Evolutionary conservation across 2,113 vertebrate species (phyloP).

Genomic region (Maccullochella peelii): DNA sequence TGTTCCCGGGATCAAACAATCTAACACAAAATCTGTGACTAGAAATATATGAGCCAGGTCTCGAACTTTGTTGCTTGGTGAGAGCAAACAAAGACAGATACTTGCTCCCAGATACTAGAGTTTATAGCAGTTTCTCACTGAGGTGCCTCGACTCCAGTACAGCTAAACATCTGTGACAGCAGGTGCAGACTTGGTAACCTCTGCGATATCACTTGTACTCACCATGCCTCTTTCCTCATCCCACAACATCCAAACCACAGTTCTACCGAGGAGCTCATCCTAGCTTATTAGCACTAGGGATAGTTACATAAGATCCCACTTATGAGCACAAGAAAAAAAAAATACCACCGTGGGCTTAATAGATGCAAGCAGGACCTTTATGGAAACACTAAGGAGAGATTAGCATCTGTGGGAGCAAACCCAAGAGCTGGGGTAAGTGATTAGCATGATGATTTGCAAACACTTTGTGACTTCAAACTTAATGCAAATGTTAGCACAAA

Average conservation of each 20-base stretch:
- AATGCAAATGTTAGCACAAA: slow-evolving; percentile 28
- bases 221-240: background rate
- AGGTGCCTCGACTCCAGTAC: background rate
- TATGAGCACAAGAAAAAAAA: slow-evolving; percentile 17
- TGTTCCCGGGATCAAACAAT: background rate
- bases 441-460: slow-evolving; percentile 50
- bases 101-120: background rate
- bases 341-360: background rate
- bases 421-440: background rate
- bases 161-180: slow-evolving; percentile 32
- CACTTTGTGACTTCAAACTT: slow-evolving; percentile 6
- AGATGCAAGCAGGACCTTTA: background rate
- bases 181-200: background rate
- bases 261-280: background rate
- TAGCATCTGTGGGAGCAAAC: slow-evolving; percentile 23
- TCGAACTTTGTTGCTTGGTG: background rate
- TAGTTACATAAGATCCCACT: slow-evolving; percentile 9
- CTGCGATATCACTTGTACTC: background rate
- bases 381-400: background rate
- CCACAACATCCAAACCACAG: background rate
- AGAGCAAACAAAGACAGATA: background rate
- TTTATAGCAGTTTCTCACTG: background rate
- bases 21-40: too few species aligned
- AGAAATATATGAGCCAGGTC: too few species aligned
- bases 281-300: background rate